phyloP scores from a whole-genome alignment of 2,797 vertebrate species.

The Sebastiscus tertius region DNA sequence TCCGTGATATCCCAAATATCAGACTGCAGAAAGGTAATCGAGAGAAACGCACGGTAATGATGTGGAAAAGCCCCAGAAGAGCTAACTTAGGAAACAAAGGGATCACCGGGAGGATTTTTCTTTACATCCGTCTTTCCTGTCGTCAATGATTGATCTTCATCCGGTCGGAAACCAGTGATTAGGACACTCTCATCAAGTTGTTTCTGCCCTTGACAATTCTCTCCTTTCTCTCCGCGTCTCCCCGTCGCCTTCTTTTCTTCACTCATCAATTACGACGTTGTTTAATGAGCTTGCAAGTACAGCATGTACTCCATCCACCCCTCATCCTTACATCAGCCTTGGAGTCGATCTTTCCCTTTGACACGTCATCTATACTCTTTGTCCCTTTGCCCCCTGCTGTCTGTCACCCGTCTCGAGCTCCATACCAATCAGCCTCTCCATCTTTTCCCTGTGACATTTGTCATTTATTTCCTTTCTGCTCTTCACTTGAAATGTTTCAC shows the following conservation, averaged over 20 bases:
- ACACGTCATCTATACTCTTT: slow-evolving; percentile 39
- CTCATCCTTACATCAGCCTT: slow-evolving; percentile 33
- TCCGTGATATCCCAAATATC: neutral
- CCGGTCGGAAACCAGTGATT: slow-evolving; percentile 47
- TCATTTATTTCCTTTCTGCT: slow-evolving; percentile 37
- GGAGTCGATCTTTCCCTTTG: slow-evolving; percentile 10
- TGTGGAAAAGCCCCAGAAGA: slow-evolving; percentile 22
- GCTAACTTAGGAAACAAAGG: slow-evolving; percentile 16
- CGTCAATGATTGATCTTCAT: slow-evolving; percentile 56
- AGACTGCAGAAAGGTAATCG: slow-evolving; percentile 19
- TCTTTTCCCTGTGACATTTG: slow-evolving; percentile 30
- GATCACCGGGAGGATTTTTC: slow-evolving; percentile 31
- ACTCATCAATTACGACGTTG: slow-evolving; percentile 53
- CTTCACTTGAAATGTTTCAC: slow-evolving; percentile 23
- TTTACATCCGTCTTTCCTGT: slow-evolving; percentile 44
- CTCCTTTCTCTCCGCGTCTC: slow-evolving; percentile 19
- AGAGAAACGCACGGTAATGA: slow-evolving; percentile 28
- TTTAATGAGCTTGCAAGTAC: slow-evolving; percentile 68
- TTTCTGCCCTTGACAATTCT: slow-evolving; percentile 60
- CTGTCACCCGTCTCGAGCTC: neutral
- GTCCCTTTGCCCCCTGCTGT: slow-evolving; percentile 47
- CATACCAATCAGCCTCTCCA: slow-evolving; percentile 10
- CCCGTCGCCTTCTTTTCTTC: slow-evolving; percentile 14
- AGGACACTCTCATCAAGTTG: slow-evolving; percentile 61
- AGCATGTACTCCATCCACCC: slow-evolving; percentile 21